These are phyloP conservation scores for Bothrops jararaca DNA, from an alignment of 2,113 vertebrate genomes.

Conservation along the genomic window DNA sequence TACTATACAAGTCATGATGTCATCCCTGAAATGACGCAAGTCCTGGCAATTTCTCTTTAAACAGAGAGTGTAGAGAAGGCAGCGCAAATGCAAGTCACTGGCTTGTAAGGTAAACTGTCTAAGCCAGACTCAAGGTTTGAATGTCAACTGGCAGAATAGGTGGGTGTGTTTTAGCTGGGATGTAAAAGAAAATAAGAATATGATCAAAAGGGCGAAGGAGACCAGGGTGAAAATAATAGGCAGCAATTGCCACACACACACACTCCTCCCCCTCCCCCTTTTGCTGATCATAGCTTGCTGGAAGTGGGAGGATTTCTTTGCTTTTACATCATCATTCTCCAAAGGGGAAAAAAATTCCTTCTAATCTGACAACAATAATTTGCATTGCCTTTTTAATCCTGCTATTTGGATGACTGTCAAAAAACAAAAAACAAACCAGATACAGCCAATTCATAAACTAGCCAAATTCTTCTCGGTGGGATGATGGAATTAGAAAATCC, in stretches of 20 bases:
- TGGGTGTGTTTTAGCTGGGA: neutral
- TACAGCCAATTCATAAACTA: neutral
- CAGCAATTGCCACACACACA: neutral
- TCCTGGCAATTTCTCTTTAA: neutral
- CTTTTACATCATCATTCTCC: neutral
- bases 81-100: neutral
- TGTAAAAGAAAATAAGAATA: neutral
- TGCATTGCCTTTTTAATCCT: neutral
- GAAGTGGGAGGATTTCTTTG: neutral
- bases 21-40: neutral
- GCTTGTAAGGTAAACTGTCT: neutral
- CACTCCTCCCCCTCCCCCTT: neutral
- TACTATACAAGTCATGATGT: neutral
- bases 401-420: neutral
- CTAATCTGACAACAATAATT: neutral
- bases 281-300: neutral
- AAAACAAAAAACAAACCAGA: neutral
- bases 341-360: neutral
- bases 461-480: neutral
- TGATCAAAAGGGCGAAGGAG: neutral
- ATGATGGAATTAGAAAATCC: neutral
- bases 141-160: neutral
- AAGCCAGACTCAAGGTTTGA: neutral
- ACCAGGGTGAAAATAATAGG: neutral
- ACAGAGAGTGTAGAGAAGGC: neutral